A percentile compares a stretch with the other conserved stretches of the same genome.
Conservation (phyloP, 2,113 vertebrate species). For the Mixornis gularis region DNA sequence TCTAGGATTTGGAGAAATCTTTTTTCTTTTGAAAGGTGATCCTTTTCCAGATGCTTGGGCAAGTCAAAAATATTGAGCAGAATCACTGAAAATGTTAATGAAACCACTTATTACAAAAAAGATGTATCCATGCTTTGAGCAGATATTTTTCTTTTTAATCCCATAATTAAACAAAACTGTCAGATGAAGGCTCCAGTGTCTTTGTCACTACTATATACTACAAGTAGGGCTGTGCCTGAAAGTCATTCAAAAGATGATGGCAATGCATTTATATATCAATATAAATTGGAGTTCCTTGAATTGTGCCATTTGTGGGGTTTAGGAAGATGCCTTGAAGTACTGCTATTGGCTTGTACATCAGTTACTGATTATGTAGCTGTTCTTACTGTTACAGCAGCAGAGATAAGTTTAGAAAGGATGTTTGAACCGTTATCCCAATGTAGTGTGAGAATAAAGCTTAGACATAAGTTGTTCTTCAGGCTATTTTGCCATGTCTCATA, state of each 20-base stretch:
- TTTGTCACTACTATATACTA: neutral
- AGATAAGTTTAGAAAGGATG: neutral
- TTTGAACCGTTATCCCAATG: neutral
- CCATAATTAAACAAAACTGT: neutral
- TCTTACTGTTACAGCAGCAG: neutral
- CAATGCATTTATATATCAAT: neutral
- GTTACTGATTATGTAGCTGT: neutral
- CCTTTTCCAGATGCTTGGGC: neutral
- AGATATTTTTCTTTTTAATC: neutral
- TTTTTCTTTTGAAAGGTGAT: neutral
- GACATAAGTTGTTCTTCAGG: neutral
- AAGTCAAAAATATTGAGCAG: neutral
- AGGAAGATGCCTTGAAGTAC: neutral
- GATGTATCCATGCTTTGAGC: neutral
- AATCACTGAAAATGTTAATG: neutral
- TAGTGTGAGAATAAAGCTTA: neutral
- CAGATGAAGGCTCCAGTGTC: neutral
- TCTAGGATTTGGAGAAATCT: neutral
- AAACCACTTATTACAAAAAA: neutral
- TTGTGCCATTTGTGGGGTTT: neutral
- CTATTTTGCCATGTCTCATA: neutral
- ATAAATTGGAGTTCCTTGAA: neutral
- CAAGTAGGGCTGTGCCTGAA: neutral
- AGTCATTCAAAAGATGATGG: neutral
- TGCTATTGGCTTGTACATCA: neutral